phyloP scores from a whole-genome alignment of 2,797 vertebrate species.

The Darevskia nairensis region DNA sequence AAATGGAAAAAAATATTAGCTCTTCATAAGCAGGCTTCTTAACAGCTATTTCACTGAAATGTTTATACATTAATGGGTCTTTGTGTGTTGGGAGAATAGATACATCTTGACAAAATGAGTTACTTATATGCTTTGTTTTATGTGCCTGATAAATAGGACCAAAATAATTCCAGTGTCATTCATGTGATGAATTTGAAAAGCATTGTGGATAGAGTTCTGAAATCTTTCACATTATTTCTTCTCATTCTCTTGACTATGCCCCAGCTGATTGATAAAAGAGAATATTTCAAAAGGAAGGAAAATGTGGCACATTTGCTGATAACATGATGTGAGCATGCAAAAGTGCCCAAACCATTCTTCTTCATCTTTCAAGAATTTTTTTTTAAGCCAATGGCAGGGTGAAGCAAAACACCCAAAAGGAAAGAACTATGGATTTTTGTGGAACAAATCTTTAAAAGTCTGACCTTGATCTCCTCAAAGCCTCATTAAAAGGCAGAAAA shows the following conservation, averaged over 20 bases:
- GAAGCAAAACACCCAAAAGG: conserved; percentile 17
- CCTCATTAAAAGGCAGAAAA: conserved; percentile 18
- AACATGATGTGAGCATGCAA: not conserved
- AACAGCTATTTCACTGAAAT: conserved; percentile 37
- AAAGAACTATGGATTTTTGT: conserved; percentile 29
- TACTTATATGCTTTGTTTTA: conserved; percentile 28
- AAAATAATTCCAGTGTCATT: conserved; percentile 20
- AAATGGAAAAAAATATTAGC: conserved; percentile 7
- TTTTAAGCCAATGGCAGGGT: conserved; percentile 25
- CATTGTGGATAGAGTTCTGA: conserved; percentile 15
- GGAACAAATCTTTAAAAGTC: conserved; percentile 41
- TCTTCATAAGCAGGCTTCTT: conserved; percentile 18
- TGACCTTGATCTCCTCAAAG: conserved; percentile 15
- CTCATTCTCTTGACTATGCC: not conserved
- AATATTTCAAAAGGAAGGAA: not conserved
- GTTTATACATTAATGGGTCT: conserved; percentile 13
- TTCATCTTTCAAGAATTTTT: conserved; percentile 7
- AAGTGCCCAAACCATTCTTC: conserved; percentile 25
- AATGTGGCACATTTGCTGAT: conserved; percentile 23
- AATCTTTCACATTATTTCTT: conserved; percentile 3
- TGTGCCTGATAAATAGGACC: conserved; percentile 5
- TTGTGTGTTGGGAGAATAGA: conserved; percentile 45
- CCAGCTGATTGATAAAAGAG: conserved; percentile 4
- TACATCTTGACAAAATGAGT: conserved; percentile 20
- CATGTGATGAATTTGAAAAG: conserved; percentile 46